Evolutionary conservation across 2,888 invertebrate genomes (phyloP).

Genomic region (Xestoiulus laeticollis): DNA sequence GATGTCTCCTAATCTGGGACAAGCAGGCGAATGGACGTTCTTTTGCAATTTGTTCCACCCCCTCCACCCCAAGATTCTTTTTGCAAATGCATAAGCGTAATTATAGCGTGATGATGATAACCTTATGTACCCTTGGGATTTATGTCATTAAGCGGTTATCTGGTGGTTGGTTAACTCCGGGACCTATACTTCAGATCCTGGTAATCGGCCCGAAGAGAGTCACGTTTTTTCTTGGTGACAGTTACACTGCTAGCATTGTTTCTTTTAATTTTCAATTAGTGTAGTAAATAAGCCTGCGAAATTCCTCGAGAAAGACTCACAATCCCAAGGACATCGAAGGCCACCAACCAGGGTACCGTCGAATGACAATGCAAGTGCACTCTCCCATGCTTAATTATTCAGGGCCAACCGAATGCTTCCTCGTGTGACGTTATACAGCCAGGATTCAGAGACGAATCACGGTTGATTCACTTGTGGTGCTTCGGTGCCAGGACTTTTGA

Average conservation of each 20-base stretch:
- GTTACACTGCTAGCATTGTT: constrained; percentile 1
- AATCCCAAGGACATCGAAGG: constrained; percentile 5
- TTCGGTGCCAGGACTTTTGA: neutral
- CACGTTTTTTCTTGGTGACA: constrained; percentile 20
- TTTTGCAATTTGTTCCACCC: neutral
- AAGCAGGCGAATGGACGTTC: neutral
- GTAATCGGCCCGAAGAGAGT: neutral
- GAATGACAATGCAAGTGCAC: constrained; percentile 11
- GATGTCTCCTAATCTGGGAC: neutral
- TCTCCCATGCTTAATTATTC: constrained; percentile 20
- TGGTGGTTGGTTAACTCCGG: neutral
- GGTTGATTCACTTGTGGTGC: constrained; percentile 2
- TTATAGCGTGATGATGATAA: constrained; percentile 4
- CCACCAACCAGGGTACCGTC: neutral
- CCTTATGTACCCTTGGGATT: neutral
- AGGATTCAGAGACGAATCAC: neutral
- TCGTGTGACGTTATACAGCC: neutral
- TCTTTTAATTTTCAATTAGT: constrained; percentile 12
- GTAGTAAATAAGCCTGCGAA: neutral
- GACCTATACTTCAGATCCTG: constrained; percentile 4
- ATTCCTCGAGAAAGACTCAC: neutral
- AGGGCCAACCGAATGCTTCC: constrained; percentile 15
- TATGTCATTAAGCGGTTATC: neutral
- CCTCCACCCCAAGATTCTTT: neutral
- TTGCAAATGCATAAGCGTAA: neutral